Evolutionary conservation across 2,797 vertebrate genomes (phyloP).

Genomic region (Sebastiscus albofasciatus): DNA sequence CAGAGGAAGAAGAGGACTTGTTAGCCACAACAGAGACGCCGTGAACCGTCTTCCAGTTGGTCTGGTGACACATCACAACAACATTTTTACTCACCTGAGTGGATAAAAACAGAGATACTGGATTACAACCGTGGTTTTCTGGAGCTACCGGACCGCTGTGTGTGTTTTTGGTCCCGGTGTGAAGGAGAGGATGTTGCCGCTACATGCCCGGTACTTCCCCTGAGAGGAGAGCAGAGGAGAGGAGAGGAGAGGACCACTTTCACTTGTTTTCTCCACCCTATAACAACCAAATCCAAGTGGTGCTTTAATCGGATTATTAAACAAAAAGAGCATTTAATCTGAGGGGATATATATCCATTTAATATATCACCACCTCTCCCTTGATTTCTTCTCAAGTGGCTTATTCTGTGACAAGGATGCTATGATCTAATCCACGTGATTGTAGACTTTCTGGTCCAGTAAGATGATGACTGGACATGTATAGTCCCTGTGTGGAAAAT

Average conservation of each 20-base stretch:
- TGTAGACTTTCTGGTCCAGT: conserved; percentile 33
- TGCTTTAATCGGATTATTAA: conserved; percentile 38
- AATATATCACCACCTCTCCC: conserved; percentile 19
- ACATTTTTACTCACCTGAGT: conserved; percentile 18
- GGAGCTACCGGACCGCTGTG: background rate
- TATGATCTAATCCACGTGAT: conserved; percentile 16
- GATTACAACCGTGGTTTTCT: background rate
- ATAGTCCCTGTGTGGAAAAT: conserved; percentile 12
- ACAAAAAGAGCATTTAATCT: conserved; percentile 21
- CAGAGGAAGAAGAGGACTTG: conserved; percentile 46
- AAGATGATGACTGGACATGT: conserved; percentile 38
- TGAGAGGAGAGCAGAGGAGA: conserved; percentile 52
- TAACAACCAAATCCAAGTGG: conserved; percentile 22
- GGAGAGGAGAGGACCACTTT: conserved; percentile 52
- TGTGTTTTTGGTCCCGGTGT: conserved; percentile 5
- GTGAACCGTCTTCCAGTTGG: conserved; percentile 22
- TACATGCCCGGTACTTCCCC: conserved; percentile 51
- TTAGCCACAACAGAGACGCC: conserved; percentile 20
- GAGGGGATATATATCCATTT: background rate
- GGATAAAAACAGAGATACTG: conserved; percentile 32
- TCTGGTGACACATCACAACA: conserved; percentile 39
- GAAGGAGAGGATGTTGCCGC: conserved; percentile 51
- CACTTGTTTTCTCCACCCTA: conserved; percentile 59
- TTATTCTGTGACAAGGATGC: conserved; percentile 45
- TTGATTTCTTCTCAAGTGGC: background rate